Base-by-base conservation (phyloP, 2,113 vertebrate genomes). In the Zosterops lateralis region DNA sequence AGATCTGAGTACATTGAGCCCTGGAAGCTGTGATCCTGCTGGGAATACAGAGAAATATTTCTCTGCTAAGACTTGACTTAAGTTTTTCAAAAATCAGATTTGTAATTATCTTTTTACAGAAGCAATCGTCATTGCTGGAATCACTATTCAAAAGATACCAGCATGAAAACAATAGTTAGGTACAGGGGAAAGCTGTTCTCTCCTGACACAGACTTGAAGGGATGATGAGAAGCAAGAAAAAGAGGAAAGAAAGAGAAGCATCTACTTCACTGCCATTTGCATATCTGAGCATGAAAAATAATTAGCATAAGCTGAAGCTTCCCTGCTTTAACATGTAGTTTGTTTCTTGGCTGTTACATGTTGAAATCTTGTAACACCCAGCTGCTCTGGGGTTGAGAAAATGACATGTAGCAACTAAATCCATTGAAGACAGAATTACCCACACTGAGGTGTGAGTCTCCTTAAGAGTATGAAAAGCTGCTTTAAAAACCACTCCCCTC, bases 261-360 rank as follows among this genome's bases (percentile, higher is more conserved):
- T 74, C 56, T 77, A 58, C 19, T 84, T 92, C 29, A 51, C 28
- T 87, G 9, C 45, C 9, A 64, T 94, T 85, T 95, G 67, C 76
- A 60, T 92, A 92, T 85, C 87, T 85, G 48, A 95, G 75, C 82
- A 80, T 78, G 77, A 74, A 79, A 89, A 92, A 60, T 47, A 73
- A 78, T 86, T 88, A 80, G 70, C 90, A 68, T 86, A 92, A 97
- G 31, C 75, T 88, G 68, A 65, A 90, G 61, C 65, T 90, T 94
- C 82, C 68, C 61, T 84, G 48, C 82, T 94, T 91, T 90, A 91
- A 71, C 10, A 2, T 90, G 44, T 50, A 77, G 85, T 84, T 94
- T 93, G 38, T 64, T 83, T 94, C 65, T 80, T 81, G 77, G 48
- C 88, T 89, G 77, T 81, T 81, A 73, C 48, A 40, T n/a, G 85